Percentiles rank a stretch among this genome's conserved stretches.
These are phyloP conservation scores for Hydrozoanthus tunicans DNA, from an alignment of 64 coral and sea anemone genomes.

Conservation along the genomic window DNA sequence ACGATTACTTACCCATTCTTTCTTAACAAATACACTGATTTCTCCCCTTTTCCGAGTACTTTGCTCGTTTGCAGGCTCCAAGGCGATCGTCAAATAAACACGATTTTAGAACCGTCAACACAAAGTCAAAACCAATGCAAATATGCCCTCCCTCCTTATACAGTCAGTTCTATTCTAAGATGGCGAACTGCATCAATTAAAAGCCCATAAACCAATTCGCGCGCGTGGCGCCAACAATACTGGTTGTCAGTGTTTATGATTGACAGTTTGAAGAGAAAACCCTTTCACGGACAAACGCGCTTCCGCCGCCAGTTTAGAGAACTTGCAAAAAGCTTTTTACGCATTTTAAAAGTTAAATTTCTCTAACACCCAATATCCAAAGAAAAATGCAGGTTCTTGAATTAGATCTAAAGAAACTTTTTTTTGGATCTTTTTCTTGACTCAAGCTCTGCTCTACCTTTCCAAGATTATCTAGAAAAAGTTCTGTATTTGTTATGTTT, in stretches of 20 bases:
- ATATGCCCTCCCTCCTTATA: slow-evolving; percentile 24
- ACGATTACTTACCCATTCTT: slow-evolving; percentile 30
- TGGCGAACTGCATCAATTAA: slow-evolving; percentile 51
- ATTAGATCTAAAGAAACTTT: too few relatives aligned
- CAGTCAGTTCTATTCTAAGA: slow-evolving; percentile 58
- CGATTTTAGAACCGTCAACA: slow-evolving; percentile 18
- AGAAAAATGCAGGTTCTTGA: too few relatives aligned
- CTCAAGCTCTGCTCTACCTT: too few relatives aligned
- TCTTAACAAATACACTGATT: background rate
- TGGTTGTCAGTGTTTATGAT: slow-evolving; percentile 34
- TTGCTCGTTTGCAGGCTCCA: background rate
- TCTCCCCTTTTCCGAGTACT: background rate
- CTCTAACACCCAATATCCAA: too few relatives aligned
- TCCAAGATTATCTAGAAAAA: too few relatives aligned
- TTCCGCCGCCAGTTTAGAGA: background rate
- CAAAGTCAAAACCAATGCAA: slow-evolving; percentile 34
- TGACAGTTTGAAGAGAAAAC: slow-evolving; percentile 51
- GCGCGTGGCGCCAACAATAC: slow-evolving; percentile 48
- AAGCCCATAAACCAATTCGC: slow-evolving; percentile 66
- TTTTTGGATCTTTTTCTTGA: too few relatives aligned
- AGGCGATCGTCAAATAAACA: slow-evolving; percentile 43
- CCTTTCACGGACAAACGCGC: slow-evolving; percentile 5
- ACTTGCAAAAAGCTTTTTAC: background rate
- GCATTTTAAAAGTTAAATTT: background rate
- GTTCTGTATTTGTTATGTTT: too few relatives aligned